Base-by-base conservation (phyloP, 2,888 invertebrate species). In the Euclidia mi region DNA sequence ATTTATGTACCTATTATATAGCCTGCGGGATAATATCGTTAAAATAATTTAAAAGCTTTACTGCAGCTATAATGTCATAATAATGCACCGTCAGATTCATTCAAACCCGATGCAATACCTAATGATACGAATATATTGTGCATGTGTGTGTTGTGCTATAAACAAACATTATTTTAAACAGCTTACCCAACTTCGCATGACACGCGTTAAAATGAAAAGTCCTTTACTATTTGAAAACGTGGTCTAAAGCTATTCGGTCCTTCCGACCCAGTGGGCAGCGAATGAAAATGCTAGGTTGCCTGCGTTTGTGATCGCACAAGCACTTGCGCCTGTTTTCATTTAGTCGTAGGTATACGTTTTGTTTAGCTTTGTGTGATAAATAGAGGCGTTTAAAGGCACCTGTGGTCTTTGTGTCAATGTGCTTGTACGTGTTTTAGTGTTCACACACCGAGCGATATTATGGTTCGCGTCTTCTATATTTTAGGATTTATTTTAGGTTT, bases 301-400 rank as follows among this genome's bases (percentile, higher is more conserved):
- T 62, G 56, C 57, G 69, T 69, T 75, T 64, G 74, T 58, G 57
- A 42, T 59, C 45, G 35, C 38, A 44, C 42, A 32, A 43, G 47
- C 41, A 65, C 57, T 61, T 44, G 60, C 52, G 58, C 56, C 47
- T 60, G 58, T 72, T 67, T 78, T 72, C 78, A 76, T 76, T 75
- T 76, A 69, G 56, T 61, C 28, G 32, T 51, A 68, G 46, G 56
- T 56, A 52, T 61, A 55, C 35, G 63, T 65, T 68, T 72, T 78
- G 70, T 69, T 71, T 72, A 72, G 67, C 63, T 61, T 59, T 67
- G 59, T 64, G 67, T 61, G 65, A 70, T 75, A 71, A 69, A 72
- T 72, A 47, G 48, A 69, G 31, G 46, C 37, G 47, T 59, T 65
- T 62, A 55, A 48, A 69, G 56, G 62, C 60, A 56, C 46, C 47